Evolutionary conservation across 1,140 invertebrate species (phyloP).

Genomic region (Daktulosphaira vitifoliae): DNA sequence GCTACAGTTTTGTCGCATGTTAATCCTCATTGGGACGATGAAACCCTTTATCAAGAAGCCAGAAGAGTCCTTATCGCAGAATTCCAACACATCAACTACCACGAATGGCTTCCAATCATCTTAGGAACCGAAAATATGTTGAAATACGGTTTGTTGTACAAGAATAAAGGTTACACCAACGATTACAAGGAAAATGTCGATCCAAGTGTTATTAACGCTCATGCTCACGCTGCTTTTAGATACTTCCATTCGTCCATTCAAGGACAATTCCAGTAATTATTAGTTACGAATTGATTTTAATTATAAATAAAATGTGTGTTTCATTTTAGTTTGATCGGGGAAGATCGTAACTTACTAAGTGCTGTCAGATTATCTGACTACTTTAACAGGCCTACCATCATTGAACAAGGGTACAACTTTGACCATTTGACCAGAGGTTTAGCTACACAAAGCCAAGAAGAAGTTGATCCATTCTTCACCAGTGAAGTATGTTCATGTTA

Average conservation of each 20-base stretch:
- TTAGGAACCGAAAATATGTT: conserved; percentile 54
- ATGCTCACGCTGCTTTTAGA: conserved; percentile 76
- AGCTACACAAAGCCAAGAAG: conserved; percentile 59
- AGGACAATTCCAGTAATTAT: conserved; percentile 62
- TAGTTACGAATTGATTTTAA: neutral
- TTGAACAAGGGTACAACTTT: conserved; percentile 60
- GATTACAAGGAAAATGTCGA: conserved; percentile 77
- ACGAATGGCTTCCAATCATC: conserved; percentile 53
- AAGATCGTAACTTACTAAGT: conserved; percentile 49
- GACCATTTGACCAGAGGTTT: conserved; percentile 63
- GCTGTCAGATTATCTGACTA: conserved; percentile 64
- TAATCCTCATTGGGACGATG: conserved; percentile 59
- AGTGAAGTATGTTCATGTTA: no score
- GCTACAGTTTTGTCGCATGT: conserved; percentile 48
- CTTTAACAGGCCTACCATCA: conserved; percentile 60
- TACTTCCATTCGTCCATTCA: conserved; percentile 79
- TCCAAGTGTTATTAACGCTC: conserved; percentile 71
- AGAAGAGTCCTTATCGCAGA: conserved; percentile 53
- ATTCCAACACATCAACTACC: conserved; percentile 53
- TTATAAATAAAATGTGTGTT: conserved; percentile 8
- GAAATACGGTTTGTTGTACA: conserved; percentile 60
- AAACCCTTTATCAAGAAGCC: conserved; percentile 55
- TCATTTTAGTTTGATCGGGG: conserved; percentile 59
- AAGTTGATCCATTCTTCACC: conserved; percentile 62
- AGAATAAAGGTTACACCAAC: conserved; percentile 58